phyloP scores from a whole-genome alignment of 2,113 vertebrate genomes.

The Mastomys coucha region DNA sequence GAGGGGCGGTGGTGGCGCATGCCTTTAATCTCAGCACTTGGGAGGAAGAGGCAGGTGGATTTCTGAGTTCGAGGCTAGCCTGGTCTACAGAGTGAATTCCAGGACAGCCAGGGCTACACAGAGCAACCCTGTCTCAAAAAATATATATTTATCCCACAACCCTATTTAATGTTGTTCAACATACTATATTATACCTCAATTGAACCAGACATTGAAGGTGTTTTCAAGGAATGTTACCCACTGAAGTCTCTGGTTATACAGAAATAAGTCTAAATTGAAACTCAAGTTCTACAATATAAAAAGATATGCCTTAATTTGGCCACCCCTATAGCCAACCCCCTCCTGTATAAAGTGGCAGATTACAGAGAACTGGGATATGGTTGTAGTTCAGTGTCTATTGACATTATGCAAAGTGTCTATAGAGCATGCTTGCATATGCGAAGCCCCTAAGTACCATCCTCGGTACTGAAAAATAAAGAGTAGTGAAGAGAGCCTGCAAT shows the following conservation, averaged over 20 bases:
- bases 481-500: background rate
- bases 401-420: background rate
- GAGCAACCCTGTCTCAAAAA: too few species aligned
- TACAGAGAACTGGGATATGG: background rate
- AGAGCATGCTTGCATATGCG: background rate
- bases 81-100: too few species aligned
- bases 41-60: too few species aligned
- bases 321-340: background rate
- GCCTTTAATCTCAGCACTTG: too few species aligned
- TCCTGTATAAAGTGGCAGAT: background rate
- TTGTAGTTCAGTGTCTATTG: background rate
- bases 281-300: background rate
- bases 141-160: too few species aligned
- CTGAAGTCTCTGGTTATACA: background rate
- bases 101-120: too few species aligned
- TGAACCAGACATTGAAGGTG: background rate
- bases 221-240: background rate
- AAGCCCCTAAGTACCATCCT: background rate
- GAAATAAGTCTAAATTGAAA: conserved; percentile 48
- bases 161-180: background rate
- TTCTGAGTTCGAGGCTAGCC: too few species aligned
- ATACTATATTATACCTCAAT: background rate
- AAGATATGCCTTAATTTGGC: conserved; percentile 16
- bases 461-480: background rate
- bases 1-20: too few species aligned